These are phyloP conservation scores for Chinchilla lanigera DNA, from an alignment of 2,113 vertebrate genomes.

Conservation along the genomic window DNA sequence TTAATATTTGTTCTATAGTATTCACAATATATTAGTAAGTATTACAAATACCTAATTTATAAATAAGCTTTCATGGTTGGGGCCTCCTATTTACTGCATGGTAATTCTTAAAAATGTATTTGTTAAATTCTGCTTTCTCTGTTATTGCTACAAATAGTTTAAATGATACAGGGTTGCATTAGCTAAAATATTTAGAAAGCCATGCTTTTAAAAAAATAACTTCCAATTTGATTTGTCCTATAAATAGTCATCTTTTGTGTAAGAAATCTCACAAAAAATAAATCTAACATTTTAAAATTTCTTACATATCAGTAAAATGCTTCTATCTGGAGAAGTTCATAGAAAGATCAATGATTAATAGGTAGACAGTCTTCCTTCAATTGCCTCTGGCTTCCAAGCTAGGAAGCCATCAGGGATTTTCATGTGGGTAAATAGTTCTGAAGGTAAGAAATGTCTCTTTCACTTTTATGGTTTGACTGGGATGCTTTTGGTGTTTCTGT, in stretches of 20 bases:
- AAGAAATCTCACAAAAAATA: neutral
- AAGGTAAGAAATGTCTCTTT: conserved; percentile 41
- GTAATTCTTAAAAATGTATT: conserved; percentile 44
- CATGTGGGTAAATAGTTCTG: neutral
- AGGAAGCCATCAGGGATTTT: neutral
- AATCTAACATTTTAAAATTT: conserved; percentile 5
- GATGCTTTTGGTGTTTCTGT: neutral
- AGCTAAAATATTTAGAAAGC: neutral
- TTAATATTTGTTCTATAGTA: neutral
- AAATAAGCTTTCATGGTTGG: neutral
- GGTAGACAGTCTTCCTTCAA: neutral
- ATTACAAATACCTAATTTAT: neutral
- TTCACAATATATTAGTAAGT: neutral
- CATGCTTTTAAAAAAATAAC: conserved; percentile 9
- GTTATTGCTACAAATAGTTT: conserved; percentile 41
- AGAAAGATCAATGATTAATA: neutral
- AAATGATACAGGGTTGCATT: neutral
- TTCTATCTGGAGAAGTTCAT: conserved; percentile 1
- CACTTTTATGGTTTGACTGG: neutral
- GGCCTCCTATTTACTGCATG: neutral
- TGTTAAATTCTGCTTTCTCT: conserved; percentile 26
- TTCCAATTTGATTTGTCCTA: neutral
- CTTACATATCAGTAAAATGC: neutral
- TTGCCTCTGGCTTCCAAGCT: conserved; percentile 14
- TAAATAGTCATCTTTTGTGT: neutral